Percentiles rank a stretch among this genome's conserved stretches.
These are phyloP conservation scores for Crenichthys baileyi DNA, from an alignment of 2,797 vertebrate species.

Conservation along the genomic window DNA sequence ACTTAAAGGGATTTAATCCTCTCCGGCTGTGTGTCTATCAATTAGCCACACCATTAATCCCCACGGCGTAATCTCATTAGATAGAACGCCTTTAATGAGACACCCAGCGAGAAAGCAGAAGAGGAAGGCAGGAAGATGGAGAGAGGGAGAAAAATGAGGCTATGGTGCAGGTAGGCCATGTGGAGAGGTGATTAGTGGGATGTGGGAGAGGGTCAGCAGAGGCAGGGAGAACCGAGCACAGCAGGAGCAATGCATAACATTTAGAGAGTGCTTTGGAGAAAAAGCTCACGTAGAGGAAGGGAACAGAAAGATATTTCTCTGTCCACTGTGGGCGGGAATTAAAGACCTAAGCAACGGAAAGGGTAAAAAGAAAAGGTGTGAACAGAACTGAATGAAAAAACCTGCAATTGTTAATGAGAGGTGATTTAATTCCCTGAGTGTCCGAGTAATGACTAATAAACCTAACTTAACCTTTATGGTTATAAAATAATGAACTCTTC, in stretches of 20 bases:
- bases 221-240: slow-evolving; percentile 32
- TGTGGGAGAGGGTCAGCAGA: slow-evolving; percentile 50
- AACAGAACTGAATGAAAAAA: slow-evolving; percentile 19
- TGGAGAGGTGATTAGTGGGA: slow-evolving; percentile 69
- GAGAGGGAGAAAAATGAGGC: slow-evolving; percentile 64
- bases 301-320: slow-evolving; percentile 21
- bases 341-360: slow-evolving; percentile 17
- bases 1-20: slow-evolving; percentile 80
- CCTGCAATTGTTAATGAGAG: slow-evolving; percentile 35
- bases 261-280: slow-evolving; percentile 41
- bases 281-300: slow-evolving; percentile 31
- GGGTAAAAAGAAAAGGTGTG: slow-evolving; percentile 16
- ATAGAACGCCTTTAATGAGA: slow-evolving; percentile 83
- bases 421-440: slow-evolving; percentile 48
- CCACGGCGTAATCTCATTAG: slow-evolving; percentile 83
- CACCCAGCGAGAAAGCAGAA: slow-evolving; percentile 70
- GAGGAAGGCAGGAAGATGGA: slow-evolving; percentile 39
- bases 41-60: slow-evolving; percentile 86
- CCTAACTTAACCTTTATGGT: slow-evolving; percentile 57
- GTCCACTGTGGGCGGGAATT: slow-evolving; percentile 3
- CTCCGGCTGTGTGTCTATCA: slow-evolving; percentile 83
- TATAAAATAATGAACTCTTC: slow-evolving; percentile 36
- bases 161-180: slow-evolving; percentile 60
- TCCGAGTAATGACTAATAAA: slow-evolving; percentile 58
- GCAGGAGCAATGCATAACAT: slow-evolving; percentile 55